Evolutionary conservation across 2,797 vertebrate genomes (phyloP).

Genomic region (Darevskia nairensis): DNA sequence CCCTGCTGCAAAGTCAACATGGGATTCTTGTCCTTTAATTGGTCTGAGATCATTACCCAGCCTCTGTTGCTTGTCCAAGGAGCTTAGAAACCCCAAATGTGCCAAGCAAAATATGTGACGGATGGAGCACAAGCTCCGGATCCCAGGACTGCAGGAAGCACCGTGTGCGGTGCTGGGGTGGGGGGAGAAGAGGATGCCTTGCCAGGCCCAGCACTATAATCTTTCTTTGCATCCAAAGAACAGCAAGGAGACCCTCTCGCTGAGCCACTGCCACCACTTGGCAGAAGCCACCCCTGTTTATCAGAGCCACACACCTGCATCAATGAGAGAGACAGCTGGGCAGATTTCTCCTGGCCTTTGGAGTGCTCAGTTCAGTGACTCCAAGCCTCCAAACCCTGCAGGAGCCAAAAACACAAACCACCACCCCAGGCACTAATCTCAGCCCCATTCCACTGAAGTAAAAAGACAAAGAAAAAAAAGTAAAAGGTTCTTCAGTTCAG

Average conservation of each 20-base stretch:
- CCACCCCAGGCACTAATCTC: not conserved
- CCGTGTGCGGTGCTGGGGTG: not conserved
- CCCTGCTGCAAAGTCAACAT: conserved; percentile 4
- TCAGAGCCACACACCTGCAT: conserved; percentile 25
- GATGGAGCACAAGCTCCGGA: not conserved
- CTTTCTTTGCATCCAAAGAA: not conserved
- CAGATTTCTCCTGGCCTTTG: not conserved
- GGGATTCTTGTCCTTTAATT: conserved; percentile 16
- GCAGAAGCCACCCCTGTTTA: conserved; percentile 8
- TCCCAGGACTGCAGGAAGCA: not conserved
- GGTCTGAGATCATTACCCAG: conserved; percentile 10
- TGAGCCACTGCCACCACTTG: not conserved
- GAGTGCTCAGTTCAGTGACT: not conserved
- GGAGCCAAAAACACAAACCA: not conserved
- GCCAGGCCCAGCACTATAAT: not conserved
- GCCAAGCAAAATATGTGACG: not conserved
- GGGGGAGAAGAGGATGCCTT: not conserved
- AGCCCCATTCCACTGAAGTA: not conserved
- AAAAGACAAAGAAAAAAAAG: not conserved
- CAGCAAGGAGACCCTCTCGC: not conserved
- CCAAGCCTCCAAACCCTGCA: not conserved
- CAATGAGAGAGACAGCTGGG: conserved; percentile 1
- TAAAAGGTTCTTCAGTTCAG: not conserved
- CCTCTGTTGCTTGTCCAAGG: not conserved
- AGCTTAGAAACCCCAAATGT: not conserved